phyloP scores from a whole-genome alignment of 2,888 invertebrate genomes.

The Polymixis flavicincta region DNA sequence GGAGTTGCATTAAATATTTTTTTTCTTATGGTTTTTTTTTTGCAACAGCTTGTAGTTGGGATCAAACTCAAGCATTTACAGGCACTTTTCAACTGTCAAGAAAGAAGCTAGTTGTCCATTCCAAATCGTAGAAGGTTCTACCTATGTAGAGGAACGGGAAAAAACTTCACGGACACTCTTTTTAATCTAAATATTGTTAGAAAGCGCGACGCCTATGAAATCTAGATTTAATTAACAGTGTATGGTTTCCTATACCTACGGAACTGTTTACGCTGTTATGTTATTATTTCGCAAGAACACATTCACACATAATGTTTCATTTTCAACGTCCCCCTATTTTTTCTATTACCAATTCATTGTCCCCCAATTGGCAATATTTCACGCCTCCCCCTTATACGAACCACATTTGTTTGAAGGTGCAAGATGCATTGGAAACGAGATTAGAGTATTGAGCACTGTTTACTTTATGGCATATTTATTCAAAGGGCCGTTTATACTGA shows the following conservation, averaged over 20 bases:
- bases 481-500: slow-evolving; percentile 67
- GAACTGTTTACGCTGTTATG: too few relatives aligned
- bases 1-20: not conserved
- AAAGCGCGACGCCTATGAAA: not conserved
- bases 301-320: not conserved
- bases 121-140: too few relatives aligned
- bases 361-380: slow-evolving; percentile 65
- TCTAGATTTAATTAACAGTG: not conserved
- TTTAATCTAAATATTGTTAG: too few relatives aligned
- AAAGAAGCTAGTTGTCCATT: too few relatives aligned
- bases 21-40: too few relatives aligned
- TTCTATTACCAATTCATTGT: slow-evolving; percentile 36
- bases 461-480: slow-evolving; percentile 76
- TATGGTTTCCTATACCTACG: not conserved
- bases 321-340: slow-evolving; percentile 30
- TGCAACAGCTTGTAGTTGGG: not conserved
- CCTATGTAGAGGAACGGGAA: too few relatives aligned
- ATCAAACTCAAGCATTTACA: too few relatives aligned
- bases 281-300: too few relatives aligned
- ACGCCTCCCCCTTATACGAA: slow-evolving; percentile 69
- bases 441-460: slow-evolving; percentile 79
- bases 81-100: too few relatives aligned
- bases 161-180: too few relatives aligned
- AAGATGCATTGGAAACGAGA: slow-evolving; percentile 69
- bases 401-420: slow-evolving; percentile 70